Evolutionary conservation across 2,888 invertebrate species (phyloP), one percentile per base, ranked within the genome.

Genomic region (Drosophila ezoana): DNA sequence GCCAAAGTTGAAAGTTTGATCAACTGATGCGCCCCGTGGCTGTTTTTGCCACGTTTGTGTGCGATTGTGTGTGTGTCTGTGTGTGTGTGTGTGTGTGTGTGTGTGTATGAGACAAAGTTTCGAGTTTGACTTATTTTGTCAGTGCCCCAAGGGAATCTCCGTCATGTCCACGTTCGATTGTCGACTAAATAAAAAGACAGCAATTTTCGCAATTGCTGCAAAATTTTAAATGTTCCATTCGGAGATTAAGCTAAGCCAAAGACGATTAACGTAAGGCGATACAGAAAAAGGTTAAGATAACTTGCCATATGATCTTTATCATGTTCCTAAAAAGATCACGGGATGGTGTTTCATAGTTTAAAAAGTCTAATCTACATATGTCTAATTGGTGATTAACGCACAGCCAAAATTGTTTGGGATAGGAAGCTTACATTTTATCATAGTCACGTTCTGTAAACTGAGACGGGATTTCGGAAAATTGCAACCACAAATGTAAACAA

Each of bases 1-100:
- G 76, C 61, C 77, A 78, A 84, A 84, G 78, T 87, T 87, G 78
- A 71, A 74, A 76, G 72, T 60, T 71, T 67, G 87, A 82, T 82
- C 76, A 78, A 85, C 71, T 87, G 79, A 77, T 67, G 73, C 54
- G 72, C 59, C 68, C 72, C 57, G 53, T 61, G 65, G 76, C 68
- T 61, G 58, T 77, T 79, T 45, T 48, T 48, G 49, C 59, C 75
- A 75, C 77, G 48, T 66, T 82, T 56, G 45, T 59, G 49, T 61
- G 59, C 61, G 66, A 44, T 32, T 32, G 8, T 11, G 32, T 44
- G 33, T 64, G 56, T 38, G 41, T 14, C 14, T n/a, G 20, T 38
- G 56, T 38, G 41, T 14, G 18, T n/a, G 20, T 38, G 23, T 23
- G 37, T 14, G 32, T 14, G 52, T 52, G 41, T 43, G 20, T 33